Evolutionary conservation across 2,797 vertebrate species (phyloP).

Genomic region (Helostoma temminkii): DNA sequence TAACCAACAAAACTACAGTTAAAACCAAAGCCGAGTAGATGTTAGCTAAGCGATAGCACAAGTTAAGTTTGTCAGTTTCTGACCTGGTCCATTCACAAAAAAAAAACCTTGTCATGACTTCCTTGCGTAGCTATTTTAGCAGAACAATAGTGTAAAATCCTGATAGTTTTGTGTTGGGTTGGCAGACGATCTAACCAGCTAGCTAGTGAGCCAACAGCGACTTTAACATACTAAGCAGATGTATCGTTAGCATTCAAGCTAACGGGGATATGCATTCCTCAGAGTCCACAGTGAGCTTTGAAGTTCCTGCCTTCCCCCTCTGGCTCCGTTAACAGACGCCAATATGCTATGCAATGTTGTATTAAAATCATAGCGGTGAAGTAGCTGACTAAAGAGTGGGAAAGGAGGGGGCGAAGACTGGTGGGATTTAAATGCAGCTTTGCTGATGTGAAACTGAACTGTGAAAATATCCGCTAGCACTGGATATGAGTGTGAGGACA

Average conservation of each 20-base stretch:
- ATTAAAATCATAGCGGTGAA: background rate
- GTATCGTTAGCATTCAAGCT: slow-evolving; percentile 78
- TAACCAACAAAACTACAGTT: background rate
- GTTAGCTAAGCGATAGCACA: slow-evolving; percentile 23
- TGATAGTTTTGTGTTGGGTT: slow-evolving; percentile 7
- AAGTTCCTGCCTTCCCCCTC: slow-evolving; percentile 61
- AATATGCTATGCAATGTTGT: background rate
- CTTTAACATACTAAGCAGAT: slow-evolving; percentile 60
- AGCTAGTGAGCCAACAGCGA: slow-evolving; percentile 43
- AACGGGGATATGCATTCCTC: slow-evolving; percentile 59
- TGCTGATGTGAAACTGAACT: slow-evolving; percentile 56
- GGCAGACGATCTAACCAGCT: slow-evolving; percentile 38
- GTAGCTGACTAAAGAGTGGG: background rate
- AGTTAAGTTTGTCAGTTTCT: slow-evolving; percentile 56
- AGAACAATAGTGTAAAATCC: slow-evolving; percentile 5
- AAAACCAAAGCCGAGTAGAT: background rate
- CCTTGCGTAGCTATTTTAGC: slow-evolving; percentile 13
- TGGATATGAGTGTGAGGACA: slow-evolving; percentile 53
- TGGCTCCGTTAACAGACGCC: slow-evolving; percentile 10
- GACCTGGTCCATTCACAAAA: slow-evolving; percentile 40
- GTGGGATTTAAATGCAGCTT: slow-evolving; percentile 39
- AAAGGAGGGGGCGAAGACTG: background rate
- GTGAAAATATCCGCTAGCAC: slow-evolving; percentile 72
- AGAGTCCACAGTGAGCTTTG: slow-evolving; percentile 62
- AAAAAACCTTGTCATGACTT: slow-evolving; percentile 18